phyloP scores from a whole-genome alignment of 1,140 invertebrate genomes.

The Lerema accius region DNA sequence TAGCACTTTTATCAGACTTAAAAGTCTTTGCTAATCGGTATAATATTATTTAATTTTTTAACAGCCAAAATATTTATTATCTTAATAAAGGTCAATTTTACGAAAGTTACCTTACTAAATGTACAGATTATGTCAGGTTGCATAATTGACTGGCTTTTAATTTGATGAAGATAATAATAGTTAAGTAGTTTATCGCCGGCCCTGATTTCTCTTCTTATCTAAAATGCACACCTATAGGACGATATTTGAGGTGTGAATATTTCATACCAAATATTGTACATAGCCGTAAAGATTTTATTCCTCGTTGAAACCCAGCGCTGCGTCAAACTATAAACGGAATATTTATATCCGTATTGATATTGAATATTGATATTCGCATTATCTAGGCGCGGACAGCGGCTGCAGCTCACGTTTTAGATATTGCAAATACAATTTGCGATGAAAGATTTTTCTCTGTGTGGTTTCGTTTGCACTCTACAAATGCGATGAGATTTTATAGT shows the following conservation, averaged over 20 bases:
- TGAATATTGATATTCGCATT: constrained; percentile 56
- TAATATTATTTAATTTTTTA: constrained; percentile 26
- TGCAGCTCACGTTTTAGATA: constrained; percentile 69
- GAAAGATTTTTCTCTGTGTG: constrained; percentile 55
- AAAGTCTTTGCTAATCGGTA: constrained; percentile 18
- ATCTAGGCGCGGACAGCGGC: constrained; percentile 58
- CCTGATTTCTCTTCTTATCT: too few relatives aligned
- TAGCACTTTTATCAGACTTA: constrained; percentile 38
- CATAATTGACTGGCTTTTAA: too few relatives aligned
- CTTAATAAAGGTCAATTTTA: too few relatives aligned
- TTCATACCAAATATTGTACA: not conserved
- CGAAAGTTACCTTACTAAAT: too few relatives aligned
- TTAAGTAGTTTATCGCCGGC: too few relatives aligned
- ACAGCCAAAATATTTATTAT: constrained; percentile 5
- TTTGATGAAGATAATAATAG: too few relatives aligned
- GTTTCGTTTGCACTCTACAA: constrained; percentile 52
- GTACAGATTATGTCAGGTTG: not conserved
- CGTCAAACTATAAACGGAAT: constrained; percentile 35
- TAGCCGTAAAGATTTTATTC: not conserved
- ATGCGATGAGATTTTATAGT: constrained; percentile 45
- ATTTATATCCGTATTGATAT: constrained; percentile 34
- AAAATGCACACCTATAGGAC: too few relatives aligned
- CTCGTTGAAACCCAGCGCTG: not conserved
- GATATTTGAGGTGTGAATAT: too few relatives aligned
- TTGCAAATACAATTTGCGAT: constrained; percentile 75